Evolutionary conservation across 2,797 vertebrate species (phyloP), one percentile per base, ranked within the genome.

Genomic region (Sebastes paucispinis): DNA sequence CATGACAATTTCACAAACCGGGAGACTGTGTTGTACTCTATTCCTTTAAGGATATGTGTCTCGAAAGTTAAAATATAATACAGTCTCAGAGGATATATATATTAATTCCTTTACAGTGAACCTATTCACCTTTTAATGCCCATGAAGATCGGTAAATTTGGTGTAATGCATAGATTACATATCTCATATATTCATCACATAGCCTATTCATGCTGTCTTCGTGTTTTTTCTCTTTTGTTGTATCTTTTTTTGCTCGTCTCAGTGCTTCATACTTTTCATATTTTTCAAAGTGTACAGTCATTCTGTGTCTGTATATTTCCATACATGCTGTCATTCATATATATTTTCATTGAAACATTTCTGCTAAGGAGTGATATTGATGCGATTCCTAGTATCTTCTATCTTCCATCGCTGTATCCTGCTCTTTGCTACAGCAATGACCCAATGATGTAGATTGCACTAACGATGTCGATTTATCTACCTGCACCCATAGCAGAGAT

Each of bases 401-500:
- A 2, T 27, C 2, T 68, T 63, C 27, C 20, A 57, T 18, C 66
- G 1, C 12, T 43, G 27, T 43, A n/a, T 29, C 27, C 22, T 36
- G 7, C 14, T 57, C 18, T 72, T 78, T 67, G 31, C 52, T 31
- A 11, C 66, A 73, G 64, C 73, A 73, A 2, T 43, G 5, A 77
- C 36, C 29, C 20, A 39, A 29, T 8, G 34, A 47, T 47, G 43
- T 47, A 79, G 6, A 66, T 3, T 25, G 9, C 52, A 59, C 22
- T 2, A 16, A 25, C 63, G 8, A 75, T 22, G 36, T 16, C 25
- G 27, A 69, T 59, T 32, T 64, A 63, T 80, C 75, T 96, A 99
- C 98, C 97, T 94, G 96, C 93, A 36, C 98, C 97, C 88, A 97
- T 92, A 65, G 92, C 95, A 73, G 97, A 96, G 87, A 99, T 96